A percentile compares a stretch with the other conserved stretches of the same genome.
These are phyloP conservation scores for Cottus gobio DNA, from an alignment of 2,113 vertebrate species.

Conservation along the genomic window DNA sequence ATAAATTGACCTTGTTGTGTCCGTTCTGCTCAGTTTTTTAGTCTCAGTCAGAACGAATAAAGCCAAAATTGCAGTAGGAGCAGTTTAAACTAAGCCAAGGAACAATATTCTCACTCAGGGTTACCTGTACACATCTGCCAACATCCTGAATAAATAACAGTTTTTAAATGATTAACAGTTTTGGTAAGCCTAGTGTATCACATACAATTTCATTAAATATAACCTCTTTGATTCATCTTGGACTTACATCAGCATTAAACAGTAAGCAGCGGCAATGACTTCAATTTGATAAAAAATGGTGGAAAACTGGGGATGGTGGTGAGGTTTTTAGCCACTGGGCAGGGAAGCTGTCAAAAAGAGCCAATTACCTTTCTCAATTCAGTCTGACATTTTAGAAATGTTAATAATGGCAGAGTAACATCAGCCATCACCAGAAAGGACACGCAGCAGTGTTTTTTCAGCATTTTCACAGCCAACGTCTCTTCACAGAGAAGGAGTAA, in stretches of 20 bases:
- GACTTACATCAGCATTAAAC: background rate
- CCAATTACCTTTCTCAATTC: background rate
- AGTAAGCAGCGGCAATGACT: conserved; percentile 19
- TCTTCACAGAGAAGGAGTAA: background rate
- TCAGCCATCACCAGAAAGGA: background rate
- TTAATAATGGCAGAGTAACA: background rate
- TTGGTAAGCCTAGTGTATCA: background rate
- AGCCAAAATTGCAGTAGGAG: background rate
- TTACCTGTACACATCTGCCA: background rate
- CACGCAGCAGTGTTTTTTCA: background rate
- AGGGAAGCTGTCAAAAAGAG: background rate
- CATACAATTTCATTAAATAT: background rate
- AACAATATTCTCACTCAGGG: background rate
- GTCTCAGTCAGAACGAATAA: background rate
- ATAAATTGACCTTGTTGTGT: background rate
- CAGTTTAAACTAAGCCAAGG: background rate
- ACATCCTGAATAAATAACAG: background rate
- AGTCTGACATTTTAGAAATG: conserved; percentile 7
- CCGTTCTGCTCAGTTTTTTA: background rate
- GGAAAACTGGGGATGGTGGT: background rate
- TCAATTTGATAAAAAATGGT: conserved; percentile 9
- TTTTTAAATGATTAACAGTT: too few relatives aligned
- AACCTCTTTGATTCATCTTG: background rate
- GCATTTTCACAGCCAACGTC: background rate
- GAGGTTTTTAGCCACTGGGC: background rate